phyloP scores from a whole-genome alignment of 2,888 invertebrate species.

The Barypeithes pellucidus region DNA sequence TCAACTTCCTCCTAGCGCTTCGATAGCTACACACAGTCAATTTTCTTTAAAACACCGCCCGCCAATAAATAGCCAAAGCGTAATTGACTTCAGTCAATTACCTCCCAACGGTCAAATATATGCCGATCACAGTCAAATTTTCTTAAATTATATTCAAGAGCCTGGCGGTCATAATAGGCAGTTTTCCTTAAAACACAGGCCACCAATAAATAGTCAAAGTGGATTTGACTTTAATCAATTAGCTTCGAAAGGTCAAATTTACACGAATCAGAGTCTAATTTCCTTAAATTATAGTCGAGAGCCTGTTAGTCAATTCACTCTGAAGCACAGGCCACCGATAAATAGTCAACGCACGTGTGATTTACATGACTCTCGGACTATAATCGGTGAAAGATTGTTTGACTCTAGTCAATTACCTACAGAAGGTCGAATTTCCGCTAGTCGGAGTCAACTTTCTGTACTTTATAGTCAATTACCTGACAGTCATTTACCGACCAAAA shows the following conservation, averaged over 20 bases:
- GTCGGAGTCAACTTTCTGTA: not conserved
- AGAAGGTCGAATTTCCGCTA: not conserved
- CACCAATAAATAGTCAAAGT: not conserved
- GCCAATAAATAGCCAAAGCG: not conserved
- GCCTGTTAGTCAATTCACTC: too few species aligned
- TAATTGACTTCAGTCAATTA: not conserved
- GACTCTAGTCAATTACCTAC: not conserved
- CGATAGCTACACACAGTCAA: not conserved
- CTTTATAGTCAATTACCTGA: not conserved
- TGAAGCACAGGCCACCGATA: too few species aligned
- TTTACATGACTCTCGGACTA: too few species aligned
- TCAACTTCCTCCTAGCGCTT: not conserved
- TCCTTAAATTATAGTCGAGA: not conserved
- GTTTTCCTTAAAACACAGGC: too few species aligned
- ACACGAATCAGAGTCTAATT: not conserved
- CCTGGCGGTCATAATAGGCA: not conserved
- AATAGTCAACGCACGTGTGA: too few species aligned
- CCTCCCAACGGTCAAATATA: not conserved
- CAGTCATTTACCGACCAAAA: slow-evolving; percentile 54
- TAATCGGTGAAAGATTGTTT: not conserved
- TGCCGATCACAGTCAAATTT: not conserved
- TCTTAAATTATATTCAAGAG: not conserved
- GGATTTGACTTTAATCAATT: not conserved
- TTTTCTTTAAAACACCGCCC: not conserved
- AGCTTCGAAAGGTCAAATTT: not conserved